Percentiles rank a stretch among this genome's conserved stretches.
These are phyloP conservation scores for Parapristionchus giblindavisi DNA, from an alignment of 2,888 invertebrate genomes.

Conservation along the genomic window DNA sequence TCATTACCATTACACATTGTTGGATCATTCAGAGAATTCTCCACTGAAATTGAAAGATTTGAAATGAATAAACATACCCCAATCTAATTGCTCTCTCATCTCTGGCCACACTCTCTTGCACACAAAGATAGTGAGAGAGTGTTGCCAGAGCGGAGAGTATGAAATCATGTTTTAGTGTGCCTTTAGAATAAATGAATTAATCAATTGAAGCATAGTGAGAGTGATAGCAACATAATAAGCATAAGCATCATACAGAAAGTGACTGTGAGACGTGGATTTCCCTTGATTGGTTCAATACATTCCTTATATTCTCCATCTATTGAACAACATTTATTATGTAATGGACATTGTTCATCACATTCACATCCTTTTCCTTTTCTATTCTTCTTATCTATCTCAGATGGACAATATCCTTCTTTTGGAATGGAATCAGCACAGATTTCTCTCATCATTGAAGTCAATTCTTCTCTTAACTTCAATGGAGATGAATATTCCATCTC, in stretches of 20 bases:
- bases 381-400: background rate
- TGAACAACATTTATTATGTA: conserved; percentile 46
- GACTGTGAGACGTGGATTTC: background rate
- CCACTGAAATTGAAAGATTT: background rate
- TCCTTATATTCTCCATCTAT: background rate
- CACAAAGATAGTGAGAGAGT: no score
- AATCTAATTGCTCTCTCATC: no score
- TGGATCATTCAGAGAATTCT: conserved; percentile 11
- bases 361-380: no score
- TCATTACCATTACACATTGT: background rate
- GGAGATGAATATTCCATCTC: background rate
- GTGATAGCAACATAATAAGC: no score
- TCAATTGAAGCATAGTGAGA: background rate
- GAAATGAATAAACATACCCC: no score
- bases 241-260: conserved; percentile 28
- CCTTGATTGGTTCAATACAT: background rate
- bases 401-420: conserved; percentile 8
- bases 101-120: no score
- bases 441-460: conserved; percentile 8
- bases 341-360: conserved; percentile 52
- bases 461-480: background rate
- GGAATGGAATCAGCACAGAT: conserved; percentile 20
- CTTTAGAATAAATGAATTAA: background rate
- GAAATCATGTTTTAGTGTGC: no score
- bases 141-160: no score